Evolutionary conservation across 2,888 invertebrate species (phyloP).

Genomic region (Apamea epomidion): DNA sequence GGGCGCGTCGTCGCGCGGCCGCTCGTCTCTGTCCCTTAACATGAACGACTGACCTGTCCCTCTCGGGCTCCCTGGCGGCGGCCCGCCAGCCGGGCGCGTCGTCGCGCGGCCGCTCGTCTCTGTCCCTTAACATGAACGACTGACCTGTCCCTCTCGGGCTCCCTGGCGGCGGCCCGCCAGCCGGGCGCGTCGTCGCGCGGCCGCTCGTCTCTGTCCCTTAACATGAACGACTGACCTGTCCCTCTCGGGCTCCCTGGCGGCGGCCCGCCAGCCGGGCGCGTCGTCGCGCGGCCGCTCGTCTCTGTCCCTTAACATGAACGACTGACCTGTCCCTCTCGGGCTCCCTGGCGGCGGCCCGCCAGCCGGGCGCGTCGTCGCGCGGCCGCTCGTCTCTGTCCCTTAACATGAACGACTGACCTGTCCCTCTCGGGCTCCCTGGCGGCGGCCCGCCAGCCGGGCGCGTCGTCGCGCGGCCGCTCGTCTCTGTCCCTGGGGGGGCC

Average conservation of each 20-base stretch:
- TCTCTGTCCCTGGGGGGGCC: conserved; percentile 45
- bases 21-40: conserved; percentile 31
- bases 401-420: conserved; percentile 20
- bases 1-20: conserved; percentile 72
- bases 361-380: conserved; percentile 76
- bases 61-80: conserved; percentile 70
- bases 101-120: conserved; percentile 64
- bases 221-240: conserved; percentile 58
- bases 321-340: conserved; percentile 69
- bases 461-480: conserved; percentile 69
- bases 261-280: conserved; percentile 80
- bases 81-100: conserved; percentile 81
- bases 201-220: conserved; percentile 48
- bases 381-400: conserved; percentile 52
- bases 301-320: too few relatives aligned
- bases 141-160: conserved; percentile 71
- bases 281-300: conserved; percentile 67
- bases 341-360: conserved; percentile 76
- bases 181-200: conserved; percentile 73
- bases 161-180: conserved; percentile 78
- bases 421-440: conserved; percentile 73
- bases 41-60: conserved; percentile 61
- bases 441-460: conserved; percentile 79
- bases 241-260: conserved; percentile 71
- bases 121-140: not conserved